Evolutionary conservation across 2,797 vertebrate species (phyloP), one percentile per base, ranked within the genome.

Genomic region (Argentina silus): DNA sequence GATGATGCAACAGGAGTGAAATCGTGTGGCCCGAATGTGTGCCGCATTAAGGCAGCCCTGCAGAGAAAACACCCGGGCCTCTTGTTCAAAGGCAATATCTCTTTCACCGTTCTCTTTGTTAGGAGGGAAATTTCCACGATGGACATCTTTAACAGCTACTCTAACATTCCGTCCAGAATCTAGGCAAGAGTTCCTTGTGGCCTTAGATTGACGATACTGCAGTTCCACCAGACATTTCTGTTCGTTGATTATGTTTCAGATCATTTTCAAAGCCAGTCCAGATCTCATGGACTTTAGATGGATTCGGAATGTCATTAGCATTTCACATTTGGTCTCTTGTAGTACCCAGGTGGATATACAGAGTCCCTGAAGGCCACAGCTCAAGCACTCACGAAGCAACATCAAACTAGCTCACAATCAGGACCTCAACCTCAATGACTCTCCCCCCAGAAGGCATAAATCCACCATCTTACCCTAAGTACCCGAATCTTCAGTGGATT

Each of bases 1-100:
- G 92, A 93, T 95, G 93, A 95, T 95, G 93, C 93, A 95, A 95
- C 87, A 78, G 78, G 89, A 91, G 91, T 94, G 93, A 92, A 94
- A 95, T 93, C 88, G 88, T 90, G 91, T 74, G 85, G 86, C 90
- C 87, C 78, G 83, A 90, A 91, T 80, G 86, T 88, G 84, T 86
- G 88, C 92, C 90, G 91, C 92, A 94, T 93, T 91, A 94, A 92
- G 85, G 85, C 85, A 87, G 86, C 89, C 87, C 90, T 84, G 89
- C 90, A 92, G 90, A 89, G 27, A 88, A 62, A 65, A 78, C 73
- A 85, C 72, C 81, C 76, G 82, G 15, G 64, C 57, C 9, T 45
- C 72, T 47, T 56, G 62, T n/a, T 48, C 59, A 23, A 63, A 42
- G 27, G 27, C 27, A 36, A 4, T 36, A 36, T 63, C 17, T 17